phyloP scores from a whole-genome alignment of 2,113 vertebrate genomes.

The Piprites chloris region DNA sequence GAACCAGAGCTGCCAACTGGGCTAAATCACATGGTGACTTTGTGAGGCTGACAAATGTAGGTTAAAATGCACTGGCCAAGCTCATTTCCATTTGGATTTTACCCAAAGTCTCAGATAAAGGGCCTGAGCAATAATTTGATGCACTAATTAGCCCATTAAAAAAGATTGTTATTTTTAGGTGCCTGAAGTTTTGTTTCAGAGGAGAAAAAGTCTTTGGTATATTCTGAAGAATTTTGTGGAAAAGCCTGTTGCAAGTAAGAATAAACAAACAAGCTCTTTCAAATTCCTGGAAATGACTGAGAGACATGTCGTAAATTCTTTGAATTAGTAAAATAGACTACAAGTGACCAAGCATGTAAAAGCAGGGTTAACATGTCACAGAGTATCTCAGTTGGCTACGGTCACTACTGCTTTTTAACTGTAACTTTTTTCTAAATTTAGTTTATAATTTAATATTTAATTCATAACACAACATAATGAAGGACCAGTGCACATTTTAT shows the following conservation, averaged over 20 bases:
- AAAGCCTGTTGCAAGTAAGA: background rate
- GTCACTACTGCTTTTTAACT: background rate
- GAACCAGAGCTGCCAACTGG: constrained; percentile 52
- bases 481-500: background rate
- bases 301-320: constrained; percentile 20
- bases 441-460: background rate
- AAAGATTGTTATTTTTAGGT: constrained; percentile 17
- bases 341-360: background rate
- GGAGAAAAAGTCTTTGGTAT: background rate
- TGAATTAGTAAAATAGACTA: constrained; percentile 20
- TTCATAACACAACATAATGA: background rate
- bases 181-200: background rate
- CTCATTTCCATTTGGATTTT: constrained; percentile 64
- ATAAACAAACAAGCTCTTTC: constrained; percentile 5
- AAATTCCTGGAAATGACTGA: constrained; percentile 36
- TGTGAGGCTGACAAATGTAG: constrained; percentile 54
- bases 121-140: constrained; percentile 27
- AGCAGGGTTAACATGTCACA: background rate
- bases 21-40: constrained; percentile 24
- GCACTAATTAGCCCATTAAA: constrained; percentile 22
- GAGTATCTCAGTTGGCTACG: background rate
- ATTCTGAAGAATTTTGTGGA: constrained; percentile 9
- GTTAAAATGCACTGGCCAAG: constrained; percentile 48
- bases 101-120: constrained; percentile 45
- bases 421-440: background rate